phyloP scores from a whole-genome alignment of 2,888 invertebrate species.

The Troides helena region DNA sequence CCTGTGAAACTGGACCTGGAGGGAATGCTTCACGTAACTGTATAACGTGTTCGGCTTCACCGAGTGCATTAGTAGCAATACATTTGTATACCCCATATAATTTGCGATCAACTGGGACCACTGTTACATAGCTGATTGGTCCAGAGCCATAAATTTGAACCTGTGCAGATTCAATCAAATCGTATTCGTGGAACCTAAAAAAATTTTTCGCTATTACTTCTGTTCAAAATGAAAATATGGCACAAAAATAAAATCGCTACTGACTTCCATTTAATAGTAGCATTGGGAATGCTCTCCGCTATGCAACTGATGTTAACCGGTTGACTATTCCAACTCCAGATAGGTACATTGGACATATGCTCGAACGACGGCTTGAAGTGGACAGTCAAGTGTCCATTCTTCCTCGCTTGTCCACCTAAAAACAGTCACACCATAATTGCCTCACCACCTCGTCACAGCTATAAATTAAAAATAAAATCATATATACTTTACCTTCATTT shows the following conservation, averaged over 20 bases:
- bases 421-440: constrained; percentile 3
- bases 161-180: constrained; percentile 78
- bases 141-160: constrained; percentile 83
- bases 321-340: constrained; percentile 90
- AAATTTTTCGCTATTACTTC: not conserved
- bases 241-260: constrained; percentile 36
- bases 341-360: constrained; percentile 84
- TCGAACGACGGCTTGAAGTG: constrained; percentile 91
- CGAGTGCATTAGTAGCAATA: constrained; percentile 88
- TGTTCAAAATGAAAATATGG: not conserved
- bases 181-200: constrained; percentile 72
- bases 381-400: constrained; percentile 90
- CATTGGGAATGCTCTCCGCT: constrained; percentile 94
- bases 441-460: not conserved
- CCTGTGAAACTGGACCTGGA: constrained; percentile 83
- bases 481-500: constrained; percentile 81
- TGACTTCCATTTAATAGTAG: constrained; percentile 92
- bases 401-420: constrained; percentile 84
- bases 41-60: constrained; percentile 84
- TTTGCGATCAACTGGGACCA: constrained; percentile 83
- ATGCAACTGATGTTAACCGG: constrained; percentile 92
- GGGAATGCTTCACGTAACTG: constrained; percentile 86
- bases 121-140: constrained; percentile 85
- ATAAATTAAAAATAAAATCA: not conserved
- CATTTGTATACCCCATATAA: constrained; percentile 90